phyloP scores from a whole-genome alignment of 2,113 vertebrate species.

The Alouatta palliata region DNA sequence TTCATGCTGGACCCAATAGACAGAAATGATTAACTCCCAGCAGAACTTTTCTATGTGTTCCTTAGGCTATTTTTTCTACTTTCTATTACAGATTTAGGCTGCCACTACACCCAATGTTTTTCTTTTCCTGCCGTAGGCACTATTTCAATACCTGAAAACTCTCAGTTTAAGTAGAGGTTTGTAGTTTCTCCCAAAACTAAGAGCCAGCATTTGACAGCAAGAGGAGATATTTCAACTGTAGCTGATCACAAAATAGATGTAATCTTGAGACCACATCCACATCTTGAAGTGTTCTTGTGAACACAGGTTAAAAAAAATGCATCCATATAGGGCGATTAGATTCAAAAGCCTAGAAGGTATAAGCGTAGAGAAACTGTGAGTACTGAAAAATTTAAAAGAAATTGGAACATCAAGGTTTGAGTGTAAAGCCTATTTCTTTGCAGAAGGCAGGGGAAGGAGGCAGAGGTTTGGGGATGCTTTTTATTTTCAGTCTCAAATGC shows the following conservation, averaged over 20 bases:
- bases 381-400: background rate
- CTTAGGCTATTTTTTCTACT: background rate
- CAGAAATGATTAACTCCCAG: background rate
- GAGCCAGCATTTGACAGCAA: background rate
- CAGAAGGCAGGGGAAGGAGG: background rate
- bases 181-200: background rate
- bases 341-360: background rate
- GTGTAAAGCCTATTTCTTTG: constrained; percentile 13
- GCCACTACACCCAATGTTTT: background rate
- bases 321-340: background rate
- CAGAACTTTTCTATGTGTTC: background rate
- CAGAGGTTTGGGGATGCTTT: background rate
- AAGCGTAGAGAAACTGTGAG: background rate
- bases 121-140: background rate
- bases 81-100: background rate
- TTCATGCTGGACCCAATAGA: too few relatives aligned
- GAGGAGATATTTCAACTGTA: background rate
- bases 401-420: background rate
- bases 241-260: background rate
- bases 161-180: constrained; percentile 17
- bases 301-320: background rate
- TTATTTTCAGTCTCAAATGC: constrained; percentile 48
- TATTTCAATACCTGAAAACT: constrained; percentile 7
- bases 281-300: background rate
- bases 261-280: background rate